Evolutionary conservation across 2,888 invertebrate species (phyloP).

Genomic region (Ormyrus labotus): DNA sequence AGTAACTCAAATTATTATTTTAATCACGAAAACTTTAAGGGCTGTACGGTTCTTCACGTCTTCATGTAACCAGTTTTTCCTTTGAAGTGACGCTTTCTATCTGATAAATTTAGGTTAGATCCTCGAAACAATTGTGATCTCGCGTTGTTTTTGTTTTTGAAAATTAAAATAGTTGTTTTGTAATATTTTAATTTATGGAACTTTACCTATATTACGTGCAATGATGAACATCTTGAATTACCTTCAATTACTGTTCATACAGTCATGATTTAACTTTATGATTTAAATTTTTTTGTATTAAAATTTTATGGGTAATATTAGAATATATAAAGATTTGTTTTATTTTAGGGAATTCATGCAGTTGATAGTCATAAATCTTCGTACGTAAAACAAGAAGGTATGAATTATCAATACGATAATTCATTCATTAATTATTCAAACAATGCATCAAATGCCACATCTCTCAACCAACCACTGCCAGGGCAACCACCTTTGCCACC

Average conservation of each 20-base stretch:
- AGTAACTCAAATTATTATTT: slow-evolving; percentile 42
- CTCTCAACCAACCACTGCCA: slow-evolving; percentile 69
- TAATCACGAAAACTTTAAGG: background rate
- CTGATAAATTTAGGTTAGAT: slow-evolving; percentile 50
- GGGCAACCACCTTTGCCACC: slow-evolving; percentile 74
- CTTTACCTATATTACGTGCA: too few species aligned
- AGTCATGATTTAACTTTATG: too few species aligned
- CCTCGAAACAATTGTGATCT: slow-evolving; percentile 23
- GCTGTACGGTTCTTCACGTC: background rate
- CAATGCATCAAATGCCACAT: slow-evolving; percentile 61
- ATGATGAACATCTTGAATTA: too few species aligned
- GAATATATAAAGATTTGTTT: too few species aligned
- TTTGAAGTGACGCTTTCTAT: background rate
- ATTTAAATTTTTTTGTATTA: too few species aligned
- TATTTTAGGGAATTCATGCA: too few species aligned
- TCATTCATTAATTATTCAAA: slow-evolving; percentile 67
- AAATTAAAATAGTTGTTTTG: background rate
- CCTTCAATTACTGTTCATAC: too few species aligned
- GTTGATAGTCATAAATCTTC: slow-evolving; percentile 17
- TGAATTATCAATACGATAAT: slow-evolving; percentile 67
- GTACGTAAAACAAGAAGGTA: slow-evolving; percentile 65
- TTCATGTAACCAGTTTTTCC: slow-evolving; percentile 2
- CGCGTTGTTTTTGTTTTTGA: slow-evolving; percentile 26
- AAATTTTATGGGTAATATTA: too few species aligned
- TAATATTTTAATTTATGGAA: too few species aligned